Evolutionary conservation across 35 echinoderm and acorn worm species (phyloP).

Genomic region (Apostichopus parvimensis): DNA sequence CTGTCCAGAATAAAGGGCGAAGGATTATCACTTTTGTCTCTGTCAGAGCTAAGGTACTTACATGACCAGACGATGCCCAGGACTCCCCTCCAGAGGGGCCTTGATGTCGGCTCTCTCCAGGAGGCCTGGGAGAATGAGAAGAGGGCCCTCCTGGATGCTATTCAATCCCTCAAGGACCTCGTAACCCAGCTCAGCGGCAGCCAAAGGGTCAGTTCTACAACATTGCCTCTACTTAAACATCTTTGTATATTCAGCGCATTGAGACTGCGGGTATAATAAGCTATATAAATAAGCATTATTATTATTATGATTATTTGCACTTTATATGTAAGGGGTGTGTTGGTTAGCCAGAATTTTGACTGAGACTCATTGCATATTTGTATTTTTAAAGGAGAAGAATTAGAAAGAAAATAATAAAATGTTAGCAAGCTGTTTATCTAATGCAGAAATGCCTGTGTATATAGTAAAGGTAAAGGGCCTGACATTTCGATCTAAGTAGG

Average conservation of each 20-base stretch:
- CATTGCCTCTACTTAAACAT: background rate
- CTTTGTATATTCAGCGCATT: too few relatives aligned
- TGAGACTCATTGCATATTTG: too few relatives aligned
- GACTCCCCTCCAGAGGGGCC: conserved; percentile 54
- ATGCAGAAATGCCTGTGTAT: too few relatives aligned
- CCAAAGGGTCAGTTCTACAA: conserved; percentile 58
- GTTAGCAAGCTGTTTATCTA: too few relatives aligned
- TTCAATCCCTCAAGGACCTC: conserved; percentile 88
- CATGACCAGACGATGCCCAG: conserved; percentile 78
- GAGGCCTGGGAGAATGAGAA: conserved; percentile 91
- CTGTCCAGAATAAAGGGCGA: conserved; percentile 81
- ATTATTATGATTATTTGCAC: too few relatives aligned
- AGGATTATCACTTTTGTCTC: conserved; percentile 84
- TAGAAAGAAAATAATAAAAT: too few relatives aligned
- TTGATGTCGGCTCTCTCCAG: conserved; percentile 70
- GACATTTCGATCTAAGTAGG: too few relatives aligned
- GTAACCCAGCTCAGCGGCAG: conserved; percentile 74
- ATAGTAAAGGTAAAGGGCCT: too few relatives aligned
- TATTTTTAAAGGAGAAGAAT: too few relatives aligned
- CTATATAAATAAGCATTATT: background rate
- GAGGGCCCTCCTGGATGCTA: conserved; percentile 82
- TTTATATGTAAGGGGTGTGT: too few relatives aligned
- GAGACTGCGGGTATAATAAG: background rate
- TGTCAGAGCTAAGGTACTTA: conserved; percentile 88
- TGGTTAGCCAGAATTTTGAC: too few relatives aligned